phyloP scores from a whole-genome alignment of 1,140 invertebrate genomes.

The Wasmannia auropunctata region DNA sequence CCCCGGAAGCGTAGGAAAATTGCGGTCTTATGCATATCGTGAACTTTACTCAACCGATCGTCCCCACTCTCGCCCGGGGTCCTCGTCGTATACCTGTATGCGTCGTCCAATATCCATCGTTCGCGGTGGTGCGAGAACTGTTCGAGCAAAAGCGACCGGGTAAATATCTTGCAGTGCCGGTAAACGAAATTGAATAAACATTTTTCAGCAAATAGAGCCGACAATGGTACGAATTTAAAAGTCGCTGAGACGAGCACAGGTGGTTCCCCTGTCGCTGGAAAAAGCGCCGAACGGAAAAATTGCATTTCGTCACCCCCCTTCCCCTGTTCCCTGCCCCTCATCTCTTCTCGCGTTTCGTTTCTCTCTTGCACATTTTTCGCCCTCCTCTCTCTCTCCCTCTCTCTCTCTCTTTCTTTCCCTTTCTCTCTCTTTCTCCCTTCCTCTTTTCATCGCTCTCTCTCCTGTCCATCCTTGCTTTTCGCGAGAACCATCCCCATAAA shows the following conservation, averaged over 20 bases:
- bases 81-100: constrained; percentile 22
- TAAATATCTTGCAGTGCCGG: constrained; percentile 81
- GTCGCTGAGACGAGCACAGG: constrained; percentile 81
- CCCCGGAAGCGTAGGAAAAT: background rate
- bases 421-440: too few species aligned
- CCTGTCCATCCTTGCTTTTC: background rate
- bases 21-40: background rate
- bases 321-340: background rate
- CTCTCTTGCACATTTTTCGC: constrained; percentile 29
- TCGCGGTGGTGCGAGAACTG: constrained; percentile 63
- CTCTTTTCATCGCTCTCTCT: background rate
- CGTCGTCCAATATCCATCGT: constrained; percentile 71
- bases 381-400: background rate
- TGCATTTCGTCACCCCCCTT: constrained; percentile 75
- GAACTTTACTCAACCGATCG: constrained; percentile 2
- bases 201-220: constrained; percentile 82
- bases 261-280: constrained; percentile 72
- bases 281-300: constrained; percentile 81
- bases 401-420: too few species aligned
- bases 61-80: background rate
- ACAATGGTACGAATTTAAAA: constrained; percentile 84
- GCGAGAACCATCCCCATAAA: constrained; percentile 38
- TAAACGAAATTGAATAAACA: constrained; percentile 84
- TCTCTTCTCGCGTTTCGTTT: constrained; percentile 9
- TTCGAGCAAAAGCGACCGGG: constrained; percentile 74